Evolutionary conservation across 1,140 invertebrate genomes (phyloP), one percentile per base, ranked within the genome.

Genomic region (Saccostrea echinata): DNA sequence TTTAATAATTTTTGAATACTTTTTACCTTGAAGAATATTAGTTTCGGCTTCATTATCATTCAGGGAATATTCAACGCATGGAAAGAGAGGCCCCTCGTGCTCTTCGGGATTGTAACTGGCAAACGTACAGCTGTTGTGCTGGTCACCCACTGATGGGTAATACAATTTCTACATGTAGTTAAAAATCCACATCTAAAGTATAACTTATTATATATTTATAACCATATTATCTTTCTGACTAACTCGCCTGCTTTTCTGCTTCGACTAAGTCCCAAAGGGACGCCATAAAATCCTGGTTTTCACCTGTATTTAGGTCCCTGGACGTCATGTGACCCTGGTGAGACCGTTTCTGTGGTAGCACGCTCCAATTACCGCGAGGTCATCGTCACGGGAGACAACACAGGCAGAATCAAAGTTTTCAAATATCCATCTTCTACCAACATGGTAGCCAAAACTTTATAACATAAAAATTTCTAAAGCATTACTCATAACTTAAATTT

Each of bases 361-460:
- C 96, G 97, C 53, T 97, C 97, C 3, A 96, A 97, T 88, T 96
- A 97, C 92, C 94, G 95, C 18, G 96, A 96, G 84, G 93, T 98
- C 3, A 93, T 98, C 35, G 97, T 96, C 0, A 97, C 97, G 0
- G 98, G 97, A 1, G 98, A 98, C 93, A 98, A 98, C 95, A 97
- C 97, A 94, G 98, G 98, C n/a, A 97, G 97, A 96, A 97, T 99
- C 8, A 98, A 98, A 93, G 94, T 98, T 0, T 98, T 97, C 94
- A 96, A 96, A 18, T 98, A 97, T 94, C 98, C 98, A 1, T 97
- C 96, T 64, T 96, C 96, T 61, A 97, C 97, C 93, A 97, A 97
- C 53, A 98, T 97, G 96, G 97, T 94, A 90, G 57, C 88, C 55
- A 30, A 84, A 80, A 43, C 16, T 30, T n/a, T 43, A 61, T 61